Base-by-base conservation (phyloP, 2,113 vertebrate species). In the Dipodomys ordii region DNA sequence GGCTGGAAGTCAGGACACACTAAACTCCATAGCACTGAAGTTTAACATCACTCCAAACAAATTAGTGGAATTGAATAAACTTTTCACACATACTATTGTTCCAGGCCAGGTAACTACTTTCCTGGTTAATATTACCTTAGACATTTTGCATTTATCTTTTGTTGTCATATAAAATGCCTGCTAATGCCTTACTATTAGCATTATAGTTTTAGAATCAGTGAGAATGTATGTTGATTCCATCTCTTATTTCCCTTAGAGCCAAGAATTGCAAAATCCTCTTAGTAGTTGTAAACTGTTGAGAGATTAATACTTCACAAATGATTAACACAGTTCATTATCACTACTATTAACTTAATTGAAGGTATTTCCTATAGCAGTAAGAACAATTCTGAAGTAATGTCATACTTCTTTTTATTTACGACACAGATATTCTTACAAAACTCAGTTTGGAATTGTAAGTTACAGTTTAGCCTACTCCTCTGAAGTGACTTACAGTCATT, bases 21-120 rank as follows among this genome's bases (percentile, higher is more conserved):
- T 99, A 84, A 99, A 99, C 98, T 99, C 98, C 96, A 99, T 99
- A 90, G 99, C 99, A 30, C 98, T 99, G 90, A 99, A 99, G 94
- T 99, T 99, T 97, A 99, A 99, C 96, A 90, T 99, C 98, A 99
- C 99, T 85, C 99, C 99, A 68, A 99, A 99, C 98, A 99, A 99
- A 96, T 98, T 99, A 97, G 99, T 99, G 95, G 99, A 99, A 96
- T 97, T 99, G 85, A 99, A 99, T 98, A 99, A 99, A 88, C 99
- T 99, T 94, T 99, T 99, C 95, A 99, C 99, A 0, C 99, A 98
- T 76, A 99, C 99, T 1, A 98, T 99, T 94, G 99, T 99, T 97
- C 98, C 99, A 53, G 99, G 99, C 93, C 99, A 99, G 99, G 99
- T 99, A 98, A 98, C 57, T 85, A 0, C 88, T 94, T 60, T 90